These are phyloP conservation scores for Amblyjoppa fuscipennis DNA, from an alignment of 2,888 invertebrate genomes.

Conservation along the genomic window DNA sequence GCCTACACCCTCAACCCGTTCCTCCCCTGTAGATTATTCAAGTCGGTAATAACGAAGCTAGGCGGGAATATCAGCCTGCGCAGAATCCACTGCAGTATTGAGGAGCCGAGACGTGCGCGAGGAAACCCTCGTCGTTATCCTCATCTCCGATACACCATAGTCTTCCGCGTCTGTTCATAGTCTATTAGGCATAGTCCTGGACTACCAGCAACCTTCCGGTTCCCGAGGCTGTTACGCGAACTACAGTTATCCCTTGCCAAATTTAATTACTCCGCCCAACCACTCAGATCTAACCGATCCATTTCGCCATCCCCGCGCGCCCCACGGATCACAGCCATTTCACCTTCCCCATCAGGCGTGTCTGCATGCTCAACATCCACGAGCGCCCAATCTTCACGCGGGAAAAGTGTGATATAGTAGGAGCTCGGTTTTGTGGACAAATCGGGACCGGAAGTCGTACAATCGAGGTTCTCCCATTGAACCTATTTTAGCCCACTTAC, in stretches of 20 bases:
- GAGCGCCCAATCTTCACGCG: slow-evolving; percentile 70
- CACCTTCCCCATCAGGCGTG: background rate
- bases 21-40: slow-evolving; percentile 72
- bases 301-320: background rate
- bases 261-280: slow-evolving; percentile 76
- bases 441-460: too few species aligned
- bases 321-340: slow-evolving; percentile 7
- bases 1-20: slow-evolving; percentile 16
- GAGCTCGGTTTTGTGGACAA: background rate
- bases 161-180: slow-evolving; percentile 26
- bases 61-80: slow-evolving; percentile 12
- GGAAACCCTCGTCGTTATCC: slow-evolving; percentile 59
- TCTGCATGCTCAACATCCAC: background rate
- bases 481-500: too few species aligned
- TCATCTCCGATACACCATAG: slow-evolving; percentile 57
- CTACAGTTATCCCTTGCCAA: slow-evolving; percentile 54
- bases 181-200: slow-evolving; percentile 36
- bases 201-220: slow-evolving; percentile 42
- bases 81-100: slow-evolving; percentile 27
- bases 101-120: slow-evolving; percentile 23
- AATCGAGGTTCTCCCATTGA: too few species aligned
- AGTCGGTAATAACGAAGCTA: slow-evolving; percentile 71
- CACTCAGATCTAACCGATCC: slow-evolving; percentile 59
- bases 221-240: slow-evolving; percentile 16
- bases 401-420: slow-evolving; percentile 62